Evolutionary conservation across 2,888 invertebrate genomes (phyloP), one percentile per base, ranked within the genome.

Genomic region (Caenorhabditis sp.): DNA sequence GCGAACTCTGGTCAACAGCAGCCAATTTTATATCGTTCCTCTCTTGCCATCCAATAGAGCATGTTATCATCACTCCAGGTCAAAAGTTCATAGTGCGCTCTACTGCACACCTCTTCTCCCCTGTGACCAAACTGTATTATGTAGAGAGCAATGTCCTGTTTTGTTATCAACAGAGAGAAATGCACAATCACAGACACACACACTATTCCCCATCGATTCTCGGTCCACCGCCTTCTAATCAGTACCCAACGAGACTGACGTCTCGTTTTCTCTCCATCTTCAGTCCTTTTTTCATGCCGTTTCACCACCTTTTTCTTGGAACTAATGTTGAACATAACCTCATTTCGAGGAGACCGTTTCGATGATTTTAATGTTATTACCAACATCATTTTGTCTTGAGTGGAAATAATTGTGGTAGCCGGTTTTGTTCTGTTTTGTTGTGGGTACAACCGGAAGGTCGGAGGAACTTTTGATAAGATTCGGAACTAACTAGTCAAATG

Each of bases 71-170:
- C 31, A 47, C 47, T 5, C 0, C 47, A 35, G 51, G 51, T 69
- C 69, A 56, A 66, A 66, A 66, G 66, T 49, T 66, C 66, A 66
- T 35, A 51, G 49, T 49, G 49, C 31, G 66, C 66, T 35, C 66
- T 31, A 49, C 49, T 16, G 66, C 31, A 66, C 49, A 58, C 35
- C 35, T 58, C 16, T 44, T 14, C 12, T n/a, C n/a, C n/a, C n/a
- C 38, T 47, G 47, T 51, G 31, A 66, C 66, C 49, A 49, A 66
- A 66, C 31, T 66, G 66, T 66, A 51, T 51, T 66, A 49, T 66
- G 66, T 49, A 63, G 63, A 16, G 63, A 66, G 51, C 12, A 66
- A 51, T 66, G 66, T 66, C 66, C 66, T 66, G 66, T 66, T 38
- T 38, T 66, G 66, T 66, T 66, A 66, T 66, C 66, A 38, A 51